A percentile compares a stretch with the other conserved stretches of the same genome.
Conservation (phyloP, 2,113 vertebrate genomes). For the Budorcas taxicolor region DNA sequence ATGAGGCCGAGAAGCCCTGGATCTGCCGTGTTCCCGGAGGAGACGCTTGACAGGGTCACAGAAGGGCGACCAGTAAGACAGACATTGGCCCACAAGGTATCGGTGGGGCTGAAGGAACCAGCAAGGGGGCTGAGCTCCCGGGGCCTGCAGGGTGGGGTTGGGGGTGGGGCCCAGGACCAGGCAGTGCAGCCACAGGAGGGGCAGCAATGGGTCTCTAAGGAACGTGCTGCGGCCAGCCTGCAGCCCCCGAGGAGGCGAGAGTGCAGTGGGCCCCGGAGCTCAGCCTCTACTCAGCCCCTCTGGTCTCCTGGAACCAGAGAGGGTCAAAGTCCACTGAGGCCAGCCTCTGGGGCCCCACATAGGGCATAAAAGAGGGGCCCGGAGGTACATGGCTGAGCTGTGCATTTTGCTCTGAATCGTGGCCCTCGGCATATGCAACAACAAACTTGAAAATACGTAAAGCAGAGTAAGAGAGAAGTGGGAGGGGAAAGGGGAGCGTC, state of each 20-base stretch:
- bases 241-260: not conserved
- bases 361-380: not conserved
- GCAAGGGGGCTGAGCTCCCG: not conserved
- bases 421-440: not conserved
- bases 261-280: accelerated
- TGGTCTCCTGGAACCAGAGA: not conserved
- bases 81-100: not conserved
- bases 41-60: not conserved
- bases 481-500: not conserved
- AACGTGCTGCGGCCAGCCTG: not conserved
- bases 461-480: not conserved
- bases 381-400: not conserved
- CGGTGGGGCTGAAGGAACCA: not conserved
- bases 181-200: not conserved
- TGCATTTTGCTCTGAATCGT: accelerated
- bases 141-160: not conserved
- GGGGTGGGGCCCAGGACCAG: too few relatives aligned
- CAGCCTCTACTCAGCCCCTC: not conserved
- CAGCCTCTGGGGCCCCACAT: not conserved
- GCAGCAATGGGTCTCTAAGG: not conserved
- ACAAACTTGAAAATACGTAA: not conserved
- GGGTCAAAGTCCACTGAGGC: not conserved
- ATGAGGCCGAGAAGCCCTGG: not conserved
- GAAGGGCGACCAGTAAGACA: not conserved
- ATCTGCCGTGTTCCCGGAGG: not conserved